A percentile compares a stretch with the other conserved stretches of the same genome.
Conservation (phyloP, 1,140 invertebrate genomes). For the Mya arenaria region DNA sequence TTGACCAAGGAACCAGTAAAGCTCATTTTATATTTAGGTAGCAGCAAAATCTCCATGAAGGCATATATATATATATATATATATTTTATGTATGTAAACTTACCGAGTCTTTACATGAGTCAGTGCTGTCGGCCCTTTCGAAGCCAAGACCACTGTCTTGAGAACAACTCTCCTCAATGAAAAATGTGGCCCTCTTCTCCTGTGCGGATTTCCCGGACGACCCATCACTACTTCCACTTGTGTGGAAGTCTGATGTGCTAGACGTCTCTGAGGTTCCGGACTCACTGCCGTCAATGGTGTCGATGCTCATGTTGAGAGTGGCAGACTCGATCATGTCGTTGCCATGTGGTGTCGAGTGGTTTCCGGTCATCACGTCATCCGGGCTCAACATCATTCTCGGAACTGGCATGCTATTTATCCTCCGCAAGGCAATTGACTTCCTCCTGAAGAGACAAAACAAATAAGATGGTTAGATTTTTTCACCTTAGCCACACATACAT, state of each 20-base stretch:
- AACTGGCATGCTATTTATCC: conserved; percentile 67
- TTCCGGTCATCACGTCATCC: conserved; percentile 61
- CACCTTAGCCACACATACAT: too few relatives aligned
- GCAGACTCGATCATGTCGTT: conserved; percentile 26
- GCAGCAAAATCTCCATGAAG: neutral
- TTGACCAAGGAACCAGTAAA: too few relatives aligned
- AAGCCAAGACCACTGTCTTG: conserved; percentile 74
- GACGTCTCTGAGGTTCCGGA: neutral
- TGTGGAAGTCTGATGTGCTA: neutral
- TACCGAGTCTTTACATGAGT: conserved; percentile 64
- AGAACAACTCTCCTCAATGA: conserved; percentile 71
- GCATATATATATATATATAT: neutral
- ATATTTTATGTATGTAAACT: conserved; percentile 6
- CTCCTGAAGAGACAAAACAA: conserved; percentile 17
- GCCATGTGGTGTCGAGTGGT: conserved; percentile 43
- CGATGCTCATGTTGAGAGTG: conserved; percentile 6
- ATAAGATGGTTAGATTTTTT: neutral
- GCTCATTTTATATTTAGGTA: neutral
- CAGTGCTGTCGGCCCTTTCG: conserved; percentile 56
- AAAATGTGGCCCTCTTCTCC: conserved; percentile 14
- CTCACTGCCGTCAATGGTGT: neutral
- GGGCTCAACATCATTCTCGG: conserved; percentile 69
- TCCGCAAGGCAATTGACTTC: conserved; percentile 65
- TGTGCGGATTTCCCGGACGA: neutral
- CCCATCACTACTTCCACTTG: conserved; percentile 6